Base-by-base conservation (phyloP, 1,140 invertebrate genomes). In the Eurosta solidaginis region DNA sequence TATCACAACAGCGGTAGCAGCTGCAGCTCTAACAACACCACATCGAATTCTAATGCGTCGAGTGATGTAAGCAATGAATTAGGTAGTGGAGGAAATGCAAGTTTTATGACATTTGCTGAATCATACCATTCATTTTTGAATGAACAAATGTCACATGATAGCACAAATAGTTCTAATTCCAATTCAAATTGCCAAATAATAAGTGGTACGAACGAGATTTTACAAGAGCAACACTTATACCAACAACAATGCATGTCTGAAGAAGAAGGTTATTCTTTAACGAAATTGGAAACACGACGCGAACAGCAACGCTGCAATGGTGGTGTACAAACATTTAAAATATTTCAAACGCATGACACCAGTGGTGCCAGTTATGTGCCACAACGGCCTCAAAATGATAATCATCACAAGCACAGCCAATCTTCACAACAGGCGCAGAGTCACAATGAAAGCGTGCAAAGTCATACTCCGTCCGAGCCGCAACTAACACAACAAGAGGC, bases 201-300 rank as follows among this genome's bases (percentile, higher is more conserved):
- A 73, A 76, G 74, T 25, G 75, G 80, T 29, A 54, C 44, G n/a
- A 84, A 79, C 77, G 84, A 84, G 74, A 83, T 87, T 27, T 42
- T 85, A 44, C 81, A 85, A 74, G 85, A 87, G 63, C 85, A 87
- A 78, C 85, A 85, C 40, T 81, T 78, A 6, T 87, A 87, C 42
- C 85, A 87, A 78, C 82, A 87, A 44, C 84, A 85, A 40, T 81
- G 80, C 49, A 81, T 81, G 80, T 79, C 78, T 14, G 76, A 74
- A n/a, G 80, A 80, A 59, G 86, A 87, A 33, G 84, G 84, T 6
- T 87, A 87, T 27, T 86, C 84, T 0, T 76, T 87, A 0, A 87
- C 86, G 0, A 86, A 86, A 78, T 77, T 87, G 36, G 85, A 87
- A 59, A 87, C 86, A 29, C 75, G 86, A 14, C 81, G 82, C 0